Conservation (phyloP, 1,140 invertebrate species). For the Araneus ventricosus region DNA sequence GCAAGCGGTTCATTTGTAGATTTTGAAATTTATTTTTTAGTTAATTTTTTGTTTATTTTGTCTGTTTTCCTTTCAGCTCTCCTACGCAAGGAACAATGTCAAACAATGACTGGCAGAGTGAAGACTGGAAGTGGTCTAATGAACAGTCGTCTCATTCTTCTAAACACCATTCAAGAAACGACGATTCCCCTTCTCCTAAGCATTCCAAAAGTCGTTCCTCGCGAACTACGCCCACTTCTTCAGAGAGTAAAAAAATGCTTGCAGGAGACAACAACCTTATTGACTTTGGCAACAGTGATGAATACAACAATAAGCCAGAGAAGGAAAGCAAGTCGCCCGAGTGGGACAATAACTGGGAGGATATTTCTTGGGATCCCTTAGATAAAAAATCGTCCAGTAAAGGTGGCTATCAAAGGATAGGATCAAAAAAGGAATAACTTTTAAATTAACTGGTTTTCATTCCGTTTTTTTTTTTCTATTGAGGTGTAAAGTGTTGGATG, state of each 20-base stretch:
- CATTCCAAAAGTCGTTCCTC: slow-evolving; percentile 46
- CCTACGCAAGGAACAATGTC: not conserved
- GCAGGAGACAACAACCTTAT: slow-evolving; percentile 51
- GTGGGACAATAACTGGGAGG: slow-evolving; percentile 37
- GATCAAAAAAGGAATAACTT: slow-evolving; percentile 61
- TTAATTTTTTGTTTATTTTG: not conserved
- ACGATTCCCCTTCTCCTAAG: not conserved
- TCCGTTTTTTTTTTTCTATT: not conserved
- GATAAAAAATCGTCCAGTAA: slow-evolving; percentile 58
- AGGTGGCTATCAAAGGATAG: slow-evolving; percentile 71
- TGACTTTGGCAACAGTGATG: slow-evolving; percentile 58
- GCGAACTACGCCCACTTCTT: slow-evolving; percentile 6
- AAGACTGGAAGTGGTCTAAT: slow-evolving; percentile 62
- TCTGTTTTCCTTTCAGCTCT: not conserved
- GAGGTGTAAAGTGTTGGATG: not conserved
- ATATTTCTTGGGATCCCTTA: slow-evolving; percentile 49
- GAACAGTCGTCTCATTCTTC: slow-evolving; percentile 10
- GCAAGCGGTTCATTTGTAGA: too few species aligned
- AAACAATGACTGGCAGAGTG: slow-evolving; percentile 49
- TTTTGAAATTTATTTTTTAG: not conserved
- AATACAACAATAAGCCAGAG: not conserved
- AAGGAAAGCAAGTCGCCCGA: not conserved
- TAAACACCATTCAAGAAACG: not conserved
- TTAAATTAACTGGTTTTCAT: not conserved
- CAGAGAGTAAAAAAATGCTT: slow-evolving; percentile 44